Percentiles rank a stretch among this genome's conserved stretches.
These are phyloP conservation scores for Drosophila tani DNA, from an alignment of 1,140 invertebrate species.

Conservation along the genomic window DNA sequence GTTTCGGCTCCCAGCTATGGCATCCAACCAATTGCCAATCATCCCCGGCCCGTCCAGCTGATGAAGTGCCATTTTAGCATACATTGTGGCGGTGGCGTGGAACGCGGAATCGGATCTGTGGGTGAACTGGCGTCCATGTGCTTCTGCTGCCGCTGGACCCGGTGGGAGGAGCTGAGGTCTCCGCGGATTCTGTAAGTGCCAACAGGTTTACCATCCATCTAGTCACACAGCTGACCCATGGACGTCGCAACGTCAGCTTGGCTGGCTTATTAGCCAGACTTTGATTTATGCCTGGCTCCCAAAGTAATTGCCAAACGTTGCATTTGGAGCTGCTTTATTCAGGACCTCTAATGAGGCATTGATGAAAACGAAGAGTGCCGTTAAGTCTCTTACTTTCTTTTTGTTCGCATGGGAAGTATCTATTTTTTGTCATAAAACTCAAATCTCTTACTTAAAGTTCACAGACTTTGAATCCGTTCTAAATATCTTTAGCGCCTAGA, in stretches of 20 bases:
- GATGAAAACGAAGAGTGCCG: neutral
- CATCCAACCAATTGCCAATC: constrained; percentile 43
- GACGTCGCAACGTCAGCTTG: constrained; percentile 21
- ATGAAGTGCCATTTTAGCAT: constrained; percentile 58
- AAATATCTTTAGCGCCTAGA: constrained; percentile 34
- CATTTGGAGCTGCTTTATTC: constrained; percentile 27
- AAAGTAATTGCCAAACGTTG: constrained; percentile 61
- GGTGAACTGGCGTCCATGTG: constrained; percentile 41
- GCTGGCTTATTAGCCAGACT: constrained; percentile 62
- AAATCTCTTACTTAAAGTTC: constrained; percentile 2
- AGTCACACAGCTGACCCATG: constrained; percentile 15
- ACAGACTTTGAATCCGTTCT: neutral
- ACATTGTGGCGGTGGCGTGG: constrained; percentile 62
- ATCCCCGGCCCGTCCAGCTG: constrained; percentile 40
- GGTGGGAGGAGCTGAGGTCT: constrained; percentile 31
- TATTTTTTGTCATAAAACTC: neutral
- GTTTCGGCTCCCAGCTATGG: constrained; percentile 33
- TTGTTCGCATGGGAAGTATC: neutral
- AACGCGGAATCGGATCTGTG: constrained; percentile 57
- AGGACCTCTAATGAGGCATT: constrained; percentile 32
- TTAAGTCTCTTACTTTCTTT: neutral
- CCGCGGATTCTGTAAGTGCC: constrained; percentile 35
- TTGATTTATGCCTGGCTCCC: constrained; percentile 66
- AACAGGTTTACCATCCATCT: constrained; percentile 56
- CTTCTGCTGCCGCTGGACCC: constrained; percentile 17